phyloP scores from a whole-genome alignment of 2,888 invertebrate species.

The Pyrgus malvae region DNA sequence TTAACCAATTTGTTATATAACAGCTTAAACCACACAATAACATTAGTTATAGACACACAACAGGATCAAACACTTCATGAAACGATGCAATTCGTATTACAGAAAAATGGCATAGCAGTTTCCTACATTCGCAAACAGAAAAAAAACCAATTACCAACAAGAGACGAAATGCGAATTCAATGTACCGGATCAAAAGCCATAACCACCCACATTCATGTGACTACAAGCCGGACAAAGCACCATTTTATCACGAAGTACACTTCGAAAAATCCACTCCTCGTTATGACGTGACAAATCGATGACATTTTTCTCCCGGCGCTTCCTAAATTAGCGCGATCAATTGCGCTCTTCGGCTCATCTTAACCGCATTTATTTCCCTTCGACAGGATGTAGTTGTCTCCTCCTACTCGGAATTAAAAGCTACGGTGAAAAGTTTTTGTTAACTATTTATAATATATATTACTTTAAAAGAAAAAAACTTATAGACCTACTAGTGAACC shows the following conservation, averaged over 20 bases:
- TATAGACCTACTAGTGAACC: no score
- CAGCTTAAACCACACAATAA: no score
- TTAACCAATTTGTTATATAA: no score
- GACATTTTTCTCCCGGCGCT: slow-evolving; percentile 67
- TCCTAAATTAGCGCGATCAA: slow-evolving; percentile 76
- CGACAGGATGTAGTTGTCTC: slow-evolving; percentile 36
- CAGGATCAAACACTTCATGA: neutral
- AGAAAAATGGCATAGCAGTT: neutral
- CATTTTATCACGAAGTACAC: slow-evolving; percentile 24
- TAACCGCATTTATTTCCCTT: slow-evolving; percentile 39
- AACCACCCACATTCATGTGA: neutral
- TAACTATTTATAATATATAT: no score
- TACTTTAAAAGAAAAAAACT: no score
- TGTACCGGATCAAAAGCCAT: slow-evolving; percentile 18
- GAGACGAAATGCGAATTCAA: slow-evolving; percentile 12
- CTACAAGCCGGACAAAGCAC: slow-evolving; percentile 22
- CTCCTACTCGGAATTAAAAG: slow-evolving; percentile 33
- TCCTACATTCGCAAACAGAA: neutral
- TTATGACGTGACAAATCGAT: slow-evolving; percentile 73
- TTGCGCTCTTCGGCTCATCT: slow-evolving; percentile 66
- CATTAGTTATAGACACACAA: no score
- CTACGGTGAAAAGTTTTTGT: no score
- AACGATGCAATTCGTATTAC: neutral
- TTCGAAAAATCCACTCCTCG: slow-evolving; percentile 50
- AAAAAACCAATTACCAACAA: slow-evolving; percentile 2